Evolutionary conservation across 2,113 vertebrate species (phyloP), one percentile per base, ranked within the genome.

Genomic region (Sebastes fasciatus): DNA sequence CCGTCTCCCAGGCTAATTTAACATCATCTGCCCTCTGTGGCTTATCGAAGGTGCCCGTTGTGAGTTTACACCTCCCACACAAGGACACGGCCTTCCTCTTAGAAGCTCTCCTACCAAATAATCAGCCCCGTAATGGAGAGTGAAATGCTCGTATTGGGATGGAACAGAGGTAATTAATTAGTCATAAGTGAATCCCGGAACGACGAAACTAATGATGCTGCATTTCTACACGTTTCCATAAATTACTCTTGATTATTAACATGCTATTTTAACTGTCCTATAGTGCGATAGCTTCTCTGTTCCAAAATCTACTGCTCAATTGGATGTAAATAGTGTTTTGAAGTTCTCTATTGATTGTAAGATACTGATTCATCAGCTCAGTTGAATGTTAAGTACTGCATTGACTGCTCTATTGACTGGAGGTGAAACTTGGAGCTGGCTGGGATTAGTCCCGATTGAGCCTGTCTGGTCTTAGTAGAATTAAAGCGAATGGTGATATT

Each of bases 361-460:
- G 42, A 76, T 16, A n/a, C 14, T 6, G 4, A 19, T 68, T 45
- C 13, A 26, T 52, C 76, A 40, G 43, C 64, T 62, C 4, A 34
- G 17, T 5, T 65, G 49, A 43, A 76, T 16, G 42, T 21, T 23
- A 34, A 26, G 62, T 14, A 45, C 67, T 19, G 40, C 11, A 63
- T 57, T 77, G 66, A 61, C 43, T 68, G 74, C 79, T 84, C 69
- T 71, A 79, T 79, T 91, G 73, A 88, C 82, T 80, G 68, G 54
- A 84, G 63, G 71, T 8, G 82, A 86, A 71, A 81, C 77, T 60
- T 17, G 19, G 62, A 79, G 82, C 80, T 54, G 19, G 2, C 21
- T 48, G 71, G 86, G 88, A 90, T 91, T 90, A 90, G 69, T 79
- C 40, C 69, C 77, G 76, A 89, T 75, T 78, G 58, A 83, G 26